These are phyloP conservation scores for Saturnia japonica DNA, from an alignment of 2,888 invertebrate genomes.

Conservation along the genomic window DNA sequence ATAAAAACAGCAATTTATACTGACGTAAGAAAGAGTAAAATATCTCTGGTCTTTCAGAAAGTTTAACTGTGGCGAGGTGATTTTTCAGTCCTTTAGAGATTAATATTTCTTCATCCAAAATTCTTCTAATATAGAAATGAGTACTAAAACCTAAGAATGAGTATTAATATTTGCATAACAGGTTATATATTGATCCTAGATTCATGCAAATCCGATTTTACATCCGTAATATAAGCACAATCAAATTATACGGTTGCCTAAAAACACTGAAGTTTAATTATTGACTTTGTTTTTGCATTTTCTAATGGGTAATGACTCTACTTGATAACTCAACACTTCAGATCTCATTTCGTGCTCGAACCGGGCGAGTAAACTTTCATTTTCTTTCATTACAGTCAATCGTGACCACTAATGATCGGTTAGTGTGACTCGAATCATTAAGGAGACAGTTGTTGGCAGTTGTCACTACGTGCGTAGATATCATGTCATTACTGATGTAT, in stretches of 20 bases:
- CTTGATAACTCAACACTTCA: slow-evolving; percentile 9
- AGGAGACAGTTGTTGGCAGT: slow-evolving; percentile 28
- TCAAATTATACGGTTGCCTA: not conserved
- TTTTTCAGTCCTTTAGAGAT: not conserved
- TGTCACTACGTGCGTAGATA: slow-evolving; percentile 9
- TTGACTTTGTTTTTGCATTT: slow-evolving; percentile 3
- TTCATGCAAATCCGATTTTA: not conserved
- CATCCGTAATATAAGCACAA: not conserved
- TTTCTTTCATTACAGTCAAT: slow-evolving; percentile 47
- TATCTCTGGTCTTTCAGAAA: too few species aligned
- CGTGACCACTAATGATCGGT: slow-evolving; percentile 46
- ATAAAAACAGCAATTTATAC: too few species aligned
- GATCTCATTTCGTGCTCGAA: slow-evolving; percentile 13
- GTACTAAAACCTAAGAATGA: not conserved
- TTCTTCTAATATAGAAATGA: not conserved
- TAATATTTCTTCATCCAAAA: too few species aligned
- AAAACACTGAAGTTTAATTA: not conserved
- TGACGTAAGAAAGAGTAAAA: too few species aligned
- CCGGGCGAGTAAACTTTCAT: slow-evolving; percentile 44
- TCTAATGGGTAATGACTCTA: slow-evolving; percentile 9
- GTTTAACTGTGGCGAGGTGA: not conserved
- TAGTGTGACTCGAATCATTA: slow-evolving; percentile 62
- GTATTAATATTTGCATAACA: too few species aligned
- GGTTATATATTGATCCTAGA: not conserved
- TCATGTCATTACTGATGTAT: slow-evolving; percentile 8